Evolutionary conservation across 30 jellyfish, hydroid and myxozoan genomes (phyloP), one percentile per base, ranked within the genome.

Genomic region (Hydractinia symbiolongicarpus): DNA sequence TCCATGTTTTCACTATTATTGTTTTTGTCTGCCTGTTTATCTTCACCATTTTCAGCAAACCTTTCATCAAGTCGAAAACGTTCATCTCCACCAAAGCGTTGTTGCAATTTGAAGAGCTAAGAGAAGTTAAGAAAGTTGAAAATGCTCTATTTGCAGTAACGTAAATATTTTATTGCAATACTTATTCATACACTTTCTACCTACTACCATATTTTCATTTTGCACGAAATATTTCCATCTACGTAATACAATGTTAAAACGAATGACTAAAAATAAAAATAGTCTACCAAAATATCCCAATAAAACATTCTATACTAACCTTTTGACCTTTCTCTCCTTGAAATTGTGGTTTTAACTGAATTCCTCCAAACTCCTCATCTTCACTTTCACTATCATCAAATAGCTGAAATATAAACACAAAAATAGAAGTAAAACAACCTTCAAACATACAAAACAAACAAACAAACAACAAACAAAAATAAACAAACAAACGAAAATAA

Each of bases 41-140:
- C 84, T 53, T 73, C 79, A n/a, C 53, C 87, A 53, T 75, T 67
- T 5, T 90, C 97, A 6, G 85, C 86, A 84, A 93, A 93, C 66
- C 96, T 66, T 44, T 88, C 94, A 56, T 93, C 98, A 72, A 93
- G 54, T 72, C 72, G 80, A 77, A 93, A 93, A 5, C 98, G 91
- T 50, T 82, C 86, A 76, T 93, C 98, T 54, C 78, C 70, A 8
- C 95, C 96, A 67, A 82, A 75, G 14, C 68, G 61, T 64, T 84
- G 84, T 64, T 93, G 96, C 73, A 93, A 21, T 75, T 83, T 93
- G 76, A 87, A 93, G 17, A 93, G 85, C 96, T 88, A 66, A 54
- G 55, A 60, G 9, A 13, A 70, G 71, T 10, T 67, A n/a, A 58
- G 61, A 54, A 81, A 2, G 1, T 30, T 2, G 44, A 30, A 2